Conservation (phyloP, 2,888 invertebrate species). For the Dilophus febrilis region DNA sequence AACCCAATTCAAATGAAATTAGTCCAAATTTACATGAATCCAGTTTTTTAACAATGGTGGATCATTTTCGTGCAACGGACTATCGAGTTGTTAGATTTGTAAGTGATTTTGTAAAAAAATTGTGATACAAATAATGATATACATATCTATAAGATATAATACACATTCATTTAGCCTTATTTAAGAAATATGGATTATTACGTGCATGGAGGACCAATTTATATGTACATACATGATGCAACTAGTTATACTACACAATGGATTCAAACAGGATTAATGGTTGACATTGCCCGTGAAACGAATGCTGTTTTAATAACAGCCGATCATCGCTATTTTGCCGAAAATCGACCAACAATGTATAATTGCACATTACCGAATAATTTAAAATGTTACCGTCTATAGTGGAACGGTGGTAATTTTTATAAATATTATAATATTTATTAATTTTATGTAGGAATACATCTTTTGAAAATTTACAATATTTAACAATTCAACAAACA, state of each 20-base stretch:
- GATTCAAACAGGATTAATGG: conserved; percentile 4
- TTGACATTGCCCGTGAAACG: conserved; percentile 4
- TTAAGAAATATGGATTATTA: conserved; percentile 13
- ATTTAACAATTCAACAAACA: conserved; percentile 6
- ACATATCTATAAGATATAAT: background rate
- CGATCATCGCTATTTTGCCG: conserved; percentile 6
- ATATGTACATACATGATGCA: conserved; percentile 5
- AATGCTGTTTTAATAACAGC: conserved; percentile 2
- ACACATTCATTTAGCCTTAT: too few species aligned
- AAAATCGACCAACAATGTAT: conserved; percentile 3
- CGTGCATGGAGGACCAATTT: conserved; percentile 13
- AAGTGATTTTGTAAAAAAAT: background rate
- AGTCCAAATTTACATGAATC: background rate
- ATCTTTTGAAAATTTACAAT: conserved; percentile 4
- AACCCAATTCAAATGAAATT: too few species aligned
- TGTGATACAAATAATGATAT: background rate
- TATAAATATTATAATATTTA: background rate
- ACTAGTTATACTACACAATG: conserved; percentile 1
- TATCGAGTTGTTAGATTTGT: conserved; percentile 31
- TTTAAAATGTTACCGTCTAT: too few species aligned
- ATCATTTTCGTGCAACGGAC: conserved; percentile 38
- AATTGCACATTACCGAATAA: too few species aligned
- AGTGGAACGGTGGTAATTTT: too few species aligned
- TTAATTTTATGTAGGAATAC: background rate
- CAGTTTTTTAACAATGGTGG: conserved; percentile 16